phyloP scores from a whole-genome alignment of 2,797 vertebrate genomes.

The Cuniculus paca region DNA sequence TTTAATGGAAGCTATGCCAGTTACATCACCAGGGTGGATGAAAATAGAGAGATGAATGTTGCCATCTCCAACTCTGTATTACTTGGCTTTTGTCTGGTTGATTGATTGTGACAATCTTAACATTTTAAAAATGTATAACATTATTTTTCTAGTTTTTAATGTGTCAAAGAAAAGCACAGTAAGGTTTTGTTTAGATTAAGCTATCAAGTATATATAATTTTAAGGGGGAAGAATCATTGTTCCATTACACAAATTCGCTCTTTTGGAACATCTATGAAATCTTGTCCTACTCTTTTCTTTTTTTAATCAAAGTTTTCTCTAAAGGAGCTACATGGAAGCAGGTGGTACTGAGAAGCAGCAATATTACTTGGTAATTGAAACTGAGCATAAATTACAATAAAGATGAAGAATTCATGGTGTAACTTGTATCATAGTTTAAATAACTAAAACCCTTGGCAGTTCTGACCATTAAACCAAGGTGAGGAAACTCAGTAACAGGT shows the following conservation, averaged over 20 bases:
- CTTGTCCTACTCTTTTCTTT: not conserved
- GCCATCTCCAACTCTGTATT: constrained; percentile 54
- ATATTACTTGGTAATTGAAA: not conserved
- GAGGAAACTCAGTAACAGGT: too few species aligned
- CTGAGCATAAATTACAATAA: not conserved
- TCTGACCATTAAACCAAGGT: not conserved
- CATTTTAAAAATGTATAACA: constrained; percentile 9
- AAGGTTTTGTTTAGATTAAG: constrained; percentile 76
- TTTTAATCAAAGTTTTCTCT: not conserved
- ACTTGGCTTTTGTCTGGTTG: constrained; percentile 68
- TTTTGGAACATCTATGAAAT: not conserved
- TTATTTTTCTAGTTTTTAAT: constrained; percentile 54
- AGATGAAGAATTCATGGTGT: accelerated
- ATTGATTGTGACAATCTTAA: constrained; percentile 76
- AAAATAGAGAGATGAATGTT: not conserved
- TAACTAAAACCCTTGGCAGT: accelerated
- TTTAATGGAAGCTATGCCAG: constrained; percentile 17
- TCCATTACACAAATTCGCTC: not conserved
- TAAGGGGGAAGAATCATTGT: not conserved
- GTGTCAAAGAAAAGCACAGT: constrained; percentile 52
- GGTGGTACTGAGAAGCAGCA: accelerated
- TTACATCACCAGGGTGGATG: constrained; percentile 19
- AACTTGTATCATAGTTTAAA: accelerated
- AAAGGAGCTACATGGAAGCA: not conserved
- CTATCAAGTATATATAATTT: constrained; percentile 22